Evolutionary conservation across 1,140 invertebrate species (phyloP).

Genomic region (Drosophila insularis): DNA sequence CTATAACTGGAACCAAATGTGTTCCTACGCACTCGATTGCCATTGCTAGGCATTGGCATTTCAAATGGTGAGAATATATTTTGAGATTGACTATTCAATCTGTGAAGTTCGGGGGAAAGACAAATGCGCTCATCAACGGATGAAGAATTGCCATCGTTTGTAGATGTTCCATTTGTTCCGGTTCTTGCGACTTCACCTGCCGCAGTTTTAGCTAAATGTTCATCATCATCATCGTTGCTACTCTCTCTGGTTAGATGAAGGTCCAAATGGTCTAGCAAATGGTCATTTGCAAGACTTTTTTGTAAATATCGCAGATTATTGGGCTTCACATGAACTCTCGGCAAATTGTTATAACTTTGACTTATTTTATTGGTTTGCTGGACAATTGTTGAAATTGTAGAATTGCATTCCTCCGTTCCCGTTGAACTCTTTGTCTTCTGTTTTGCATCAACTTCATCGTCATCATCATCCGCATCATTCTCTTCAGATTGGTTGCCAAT

Average conservation of each 20-base stretch:
- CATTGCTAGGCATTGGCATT: conserved; percentile 20
- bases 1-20: conserved; percentile 56
- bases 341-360: conserved; percentile 62
- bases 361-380: conserved; percentile 51
- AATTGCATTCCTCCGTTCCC: conserved; percentile 15
- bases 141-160: not conserved
- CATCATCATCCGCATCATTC: conserved; percentile 2
- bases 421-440: conserved; percentile 16
- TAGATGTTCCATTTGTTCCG: not conserved
- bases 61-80: conserved; percentile 30
- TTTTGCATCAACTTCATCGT: not conserved
- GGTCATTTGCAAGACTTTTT: conserved; percentile 13
- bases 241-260: conserved; percentile 30
- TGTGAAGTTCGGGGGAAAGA: conserved; percentile 41
- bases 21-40: conserved; percentile 48
- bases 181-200: not conserved
- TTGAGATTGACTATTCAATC: conserved; percentile 17
- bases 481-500: not conserved
- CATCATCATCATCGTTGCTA: conserved; percentile 18
- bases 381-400: not conserved
- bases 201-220: not conserved
- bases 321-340: conserved; percentile 61
- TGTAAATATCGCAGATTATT: conserved; percentile 37
- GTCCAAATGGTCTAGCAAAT: conserved; percentile 43
- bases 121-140: conserved; percentile 30